A percentile compares a stretch with the other conserved stretches of the same genome.
phyloP scores from a whole-genome alignment of 1,140 invertebrate species.

The Pantala flavescens region DNA sequence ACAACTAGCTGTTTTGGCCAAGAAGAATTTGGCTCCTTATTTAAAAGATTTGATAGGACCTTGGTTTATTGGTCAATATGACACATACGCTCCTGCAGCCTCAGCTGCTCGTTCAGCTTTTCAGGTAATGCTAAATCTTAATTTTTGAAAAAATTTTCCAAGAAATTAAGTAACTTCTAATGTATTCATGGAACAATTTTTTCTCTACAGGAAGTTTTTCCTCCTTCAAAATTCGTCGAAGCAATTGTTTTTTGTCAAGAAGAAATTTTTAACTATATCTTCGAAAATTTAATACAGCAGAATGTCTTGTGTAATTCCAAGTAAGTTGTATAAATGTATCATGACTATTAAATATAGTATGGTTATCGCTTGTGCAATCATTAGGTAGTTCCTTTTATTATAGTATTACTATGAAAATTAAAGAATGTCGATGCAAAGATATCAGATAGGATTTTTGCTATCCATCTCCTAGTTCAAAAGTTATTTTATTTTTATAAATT shows the following conservation, averaged over 20 bases:
- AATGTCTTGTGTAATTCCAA: constrained; percentile 48
- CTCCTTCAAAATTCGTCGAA: constrained; percentile 52
- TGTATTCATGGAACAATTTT: constrained; percentile 16
- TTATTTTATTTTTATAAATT: too few relatives aligned
- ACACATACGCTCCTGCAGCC: constrained; percentile 68
- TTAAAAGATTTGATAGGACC: constrained; percentile 58
- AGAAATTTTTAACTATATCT: constrained; percentile 62
- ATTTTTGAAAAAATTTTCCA: too few relatives aligned
- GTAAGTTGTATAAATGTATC: too few relatives aligned
- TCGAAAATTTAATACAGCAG: constrained; percentile 56
- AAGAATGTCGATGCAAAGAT: too few relatives aligned
- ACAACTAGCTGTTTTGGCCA: constrained; percentile 52
- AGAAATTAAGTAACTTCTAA: too few relatives aligned
- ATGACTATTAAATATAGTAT: too few relatives aligned
- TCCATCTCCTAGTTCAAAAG: too few relatives aligned
- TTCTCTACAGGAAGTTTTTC: constrained; percentile 51
- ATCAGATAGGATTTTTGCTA: too few relatives aligned
- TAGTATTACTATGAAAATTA: too few relatives aligned
- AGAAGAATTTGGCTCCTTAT: constrained; percentile 62
- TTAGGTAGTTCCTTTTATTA: too few relatives aligned
- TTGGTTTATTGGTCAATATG: constrained; percentile 70
- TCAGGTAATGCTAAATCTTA: constrained; percentile 34
- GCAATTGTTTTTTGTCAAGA: constrained; percentile 64
- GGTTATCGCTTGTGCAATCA: too few relatives aligned
- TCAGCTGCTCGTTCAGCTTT: constrained; percentile 59